Base-by-base conservation (phyloP, 2,888 invertebrate species). In the Eumacrocentrus americanus region DNA sequence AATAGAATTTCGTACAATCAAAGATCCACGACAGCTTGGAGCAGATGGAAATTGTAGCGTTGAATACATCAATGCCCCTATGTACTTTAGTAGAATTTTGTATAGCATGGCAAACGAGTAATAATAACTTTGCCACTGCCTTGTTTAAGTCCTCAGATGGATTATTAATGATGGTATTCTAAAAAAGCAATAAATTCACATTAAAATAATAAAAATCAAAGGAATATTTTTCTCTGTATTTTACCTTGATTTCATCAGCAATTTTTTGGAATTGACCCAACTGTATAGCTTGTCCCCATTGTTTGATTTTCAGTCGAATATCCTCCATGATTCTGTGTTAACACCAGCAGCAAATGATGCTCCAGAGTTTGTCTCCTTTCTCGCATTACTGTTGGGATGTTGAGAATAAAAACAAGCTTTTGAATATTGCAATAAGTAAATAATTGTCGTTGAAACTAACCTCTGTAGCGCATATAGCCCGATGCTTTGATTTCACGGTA, bases 81-180 rank as follows among this genome's bases (percentile, higher is more conserved):
- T 68, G 65, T 4, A 64, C 51, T 55, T 63, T 63, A 38, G 66
- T 48, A 35, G 69, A 72, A 48, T 67, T 66, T 38, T 69, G 64
- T 2, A 74, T 72, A 1, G 64, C 59, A 14, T 70, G 72, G 6
- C 73, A 70, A 2, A 78, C 48, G 52, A 70, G 58, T 12, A 75
- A 47, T 11, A 78, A 38, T 9, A 77, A 44, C 37, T 71, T 76
- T 46, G 74, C 72, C 23, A 74, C n/a, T n/a, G 23, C 22, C 12
- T 22, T 53, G 37, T 46, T 46, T 2, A 25, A n/a, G 7, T 46
- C 46, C 12, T 6, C 5, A 25, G 23, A 12, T 42, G 42, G 11
- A 6, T 18, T 1, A 16, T 11, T 11, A 16, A 42, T 42, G 16
- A 9, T 4, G 9, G 42, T 4, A 42, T 2, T 18, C 42, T 42